Percentiles rank a stretch among this genome's conserved stretches.
Evolutionary conservation across 2,797 vertebrate species (phyloP).

Genomic region (Chanos chanos): DNA sequence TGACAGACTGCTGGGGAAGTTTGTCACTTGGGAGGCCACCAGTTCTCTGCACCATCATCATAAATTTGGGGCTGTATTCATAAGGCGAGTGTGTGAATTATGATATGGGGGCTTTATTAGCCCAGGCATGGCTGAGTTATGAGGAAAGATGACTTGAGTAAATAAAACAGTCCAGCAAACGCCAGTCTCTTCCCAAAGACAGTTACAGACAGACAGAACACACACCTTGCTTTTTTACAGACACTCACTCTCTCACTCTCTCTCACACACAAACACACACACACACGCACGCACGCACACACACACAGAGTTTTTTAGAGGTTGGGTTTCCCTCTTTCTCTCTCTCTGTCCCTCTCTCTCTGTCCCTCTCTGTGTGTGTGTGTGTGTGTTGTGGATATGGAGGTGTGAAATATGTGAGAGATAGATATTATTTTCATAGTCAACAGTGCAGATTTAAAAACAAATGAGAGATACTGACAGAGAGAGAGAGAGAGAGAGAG

Average conservation of each 20-base stretch:
- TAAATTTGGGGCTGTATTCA: conserved; percentile 96
- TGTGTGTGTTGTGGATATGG: no score
- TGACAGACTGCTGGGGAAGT: conserved; percentile 84
- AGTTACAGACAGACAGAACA: background rate
- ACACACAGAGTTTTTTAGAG: no score
- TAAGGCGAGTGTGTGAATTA: conserved; percentile 67
- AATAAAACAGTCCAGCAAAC: conserved; percentile 74
- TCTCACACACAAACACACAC: no score
- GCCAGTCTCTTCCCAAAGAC: background rate
- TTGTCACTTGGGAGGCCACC: conserved; percentile 91
- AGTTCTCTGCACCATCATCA: conserved; percentile 91
- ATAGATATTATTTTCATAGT: no score
- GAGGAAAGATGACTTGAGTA: conserved; percentile 84
- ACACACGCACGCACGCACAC: no score
- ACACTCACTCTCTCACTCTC: no score
- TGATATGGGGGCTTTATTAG: conserved; percentile 86
- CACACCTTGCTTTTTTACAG: no score
- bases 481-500: background rate
- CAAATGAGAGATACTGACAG: background rate
- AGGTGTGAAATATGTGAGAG: no score
- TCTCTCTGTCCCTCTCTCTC: no score
- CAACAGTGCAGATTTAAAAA: no score
- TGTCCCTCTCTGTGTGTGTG: background rate
- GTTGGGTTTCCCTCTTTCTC: no score
- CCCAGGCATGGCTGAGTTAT: conserved; percentile 94